These are phyloP conservation scores for Hippocampus comes DNA, from an alignment of 2,113 vertebrate genomes.

Conservation along the genomic window DNA sequence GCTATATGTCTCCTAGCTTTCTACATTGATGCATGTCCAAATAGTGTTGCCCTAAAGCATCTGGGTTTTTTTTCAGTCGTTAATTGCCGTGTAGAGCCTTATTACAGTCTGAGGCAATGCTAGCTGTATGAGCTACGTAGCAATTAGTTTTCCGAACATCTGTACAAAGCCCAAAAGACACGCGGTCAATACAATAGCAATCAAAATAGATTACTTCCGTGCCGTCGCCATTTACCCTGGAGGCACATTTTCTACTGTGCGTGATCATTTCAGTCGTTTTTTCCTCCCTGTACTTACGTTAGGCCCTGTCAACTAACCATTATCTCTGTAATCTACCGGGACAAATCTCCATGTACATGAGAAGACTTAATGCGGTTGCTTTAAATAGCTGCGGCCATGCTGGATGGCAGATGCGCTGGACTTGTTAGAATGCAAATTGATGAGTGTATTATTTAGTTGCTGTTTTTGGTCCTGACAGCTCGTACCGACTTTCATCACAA, in stretches of 20 bases:
- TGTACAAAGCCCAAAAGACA: neutral
- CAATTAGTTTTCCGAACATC: neutral
- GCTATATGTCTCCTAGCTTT: slow-evolving; percentile 3
- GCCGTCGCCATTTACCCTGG: neutral
- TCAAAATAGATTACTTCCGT: neutral
- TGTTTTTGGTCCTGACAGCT: neutral
- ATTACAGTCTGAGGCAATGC: too few species aligned
- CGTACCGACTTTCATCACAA: neutral
- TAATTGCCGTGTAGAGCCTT: neutral
- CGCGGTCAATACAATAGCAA: neutral
- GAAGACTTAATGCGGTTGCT: slow-evolving; percentile 24
- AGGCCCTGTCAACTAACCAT: neutral
- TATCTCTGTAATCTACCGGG: neutral
- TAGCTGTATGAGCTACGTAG: neutral
- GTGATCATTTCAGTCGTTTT: neutral
- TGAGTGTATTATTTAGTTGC: neutral
- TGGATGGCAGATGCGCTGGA: slow-evolving; percentile 13
- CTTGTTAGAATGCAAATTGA: slow-evolving; percentile 1
- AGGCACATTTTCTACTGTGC: neutral
- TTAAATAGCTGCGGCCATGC: slow-evolving; percentile 23
- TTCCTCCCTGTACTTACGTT: neutral
- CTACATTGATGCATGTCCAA: neutral
- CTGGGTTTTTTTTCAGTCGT: neutral
- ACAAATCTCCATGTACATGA: slow-evolving; percentile 10
- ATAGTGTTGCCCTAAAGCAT: neutral